Percentiles rank a stretch among this genome's conserved stretches.
phyloP scores from a whole-genome alignment of 2,888 invertebrate genomes.

The Desoria tigrina region DNA sequence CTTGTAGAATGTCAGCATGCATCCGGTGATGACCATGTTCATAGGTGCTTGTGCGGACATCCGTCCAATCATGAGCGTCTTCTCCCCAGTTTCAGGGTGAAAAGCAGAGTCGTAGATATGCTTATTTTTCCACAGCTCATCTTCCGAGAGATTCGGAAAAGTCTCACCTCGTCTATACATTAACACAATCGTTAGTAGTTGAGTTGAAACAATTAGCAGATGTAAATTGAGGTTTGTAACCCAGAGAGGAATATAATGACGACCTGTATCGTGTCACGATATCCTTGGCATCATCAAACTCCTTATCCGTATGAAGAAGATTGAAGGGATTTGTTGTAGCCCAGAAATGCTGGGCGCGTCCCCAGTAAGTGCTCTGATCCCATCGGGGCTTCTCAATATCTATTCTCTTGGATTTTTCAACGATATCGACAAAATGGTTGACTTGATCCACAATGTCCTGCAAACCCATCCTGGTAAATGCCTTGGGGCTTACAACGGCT shows the following conservation, averaged over 20 bases:
- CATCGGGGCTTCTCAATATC: constrained; percentile 11
- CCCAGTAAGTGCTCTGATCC: constrained; percentile 60
- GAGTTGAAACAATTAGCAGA: constrained; percentile 64
- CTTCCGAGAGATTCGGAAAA: constrained; percentile 63
- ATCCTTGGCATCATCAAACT: constrained; percentile 60
- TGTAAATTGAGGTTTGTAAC: neutral
- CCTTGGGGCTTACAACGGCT: too few species aligned
- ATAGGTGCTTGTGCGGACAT: constrained; percentile 99
- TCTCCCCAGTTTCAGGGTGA: constrained; percentile 97
- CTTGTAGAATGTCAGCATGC: constrained; percentile 96
- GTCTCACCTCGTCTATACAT: constrained; percentile 59
- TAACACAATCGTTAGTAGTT: neutral
- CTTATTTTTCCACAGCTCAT: constrained; percentile 88
- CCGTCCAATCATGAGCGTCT: constrained; percentile 86
- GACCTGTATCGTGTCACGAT: constrained; percentile 61
- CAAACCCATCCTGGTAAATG: too few species aligned
- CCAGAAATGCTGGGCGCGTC: constrained; percentile 62
- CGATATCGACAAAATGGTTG: neutral
- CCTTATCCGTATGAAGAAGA: constrained; percentile 58
- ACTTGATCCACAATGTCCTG: neutral
- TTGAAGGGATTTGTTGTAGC: constrained; percentile 61
- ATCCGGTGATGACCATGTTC: constrained; percentile 93
- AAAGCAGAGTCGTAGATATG: constrained; percentile 95
- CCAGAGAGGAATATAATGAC: neutral
- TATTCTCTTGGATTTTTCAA: constrained; percentile 3